Percentiles rank a stretch among this genome's conserved stretches.
phyloP scores from a whole-genome alignment of 2,113 vertebrate genomes.

The Mystacornis crossleyi region DNA sequence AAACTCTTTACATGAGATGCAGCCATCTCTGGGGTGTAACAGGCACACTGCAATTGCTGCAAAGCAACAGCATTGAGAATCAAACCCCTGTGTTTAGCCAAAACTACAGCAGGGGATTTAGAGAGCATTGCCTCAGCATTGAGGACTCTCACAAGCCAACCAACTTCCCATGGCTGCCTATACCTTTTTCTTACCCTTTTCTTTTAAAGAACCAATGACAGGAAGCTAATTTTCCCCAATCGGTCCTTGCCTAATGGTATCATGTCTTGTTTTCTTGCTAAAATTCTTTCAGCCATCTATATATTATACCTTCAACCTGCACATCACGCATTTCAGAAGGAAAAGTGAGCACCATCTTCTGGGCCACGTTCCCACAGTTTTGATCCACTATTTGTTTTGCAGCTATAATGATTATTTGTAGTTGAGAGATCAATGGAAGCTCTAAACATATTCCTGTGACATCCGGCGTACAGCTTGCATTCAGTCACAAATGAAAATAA shows the following conservation, averaged over 20 bases:
- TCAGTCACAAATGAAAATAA: conserved; percentile 41
- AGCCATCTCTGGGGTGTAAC: neutral
- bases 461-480: neutral
- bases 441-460: conserved; percentile 58
- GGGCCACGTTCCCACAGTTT: neutral
- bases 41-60: accelerated
- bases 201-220: neutral
- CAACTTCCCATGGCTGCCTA: neutral
- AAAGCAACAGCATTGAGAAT: neutral
- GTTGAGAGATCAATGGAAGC: conserved; percentile 54
- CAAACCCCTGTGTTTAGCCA: neutral
- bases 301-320: conserved; percentile 17
- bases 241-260: neutral
- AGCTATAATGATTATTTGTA: conserved; percentile 62
- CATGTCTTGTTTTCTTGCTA: neutral
- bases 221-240: neutral
- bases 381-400: conserved; percentile 50
- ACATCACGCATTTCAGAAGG: neutral
- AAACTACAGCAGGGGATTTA: neutral
- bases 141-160: neutral
- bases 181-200: neutral
- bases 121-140: neutral
- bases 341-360: conserved; percentile 4
- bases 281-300: conserved; percentile 7
- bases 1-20: accelerated